Base-by-base conservation (phyloP, 2,797 vertebrate genomes). In the Scolopax rusticola region DNA sequence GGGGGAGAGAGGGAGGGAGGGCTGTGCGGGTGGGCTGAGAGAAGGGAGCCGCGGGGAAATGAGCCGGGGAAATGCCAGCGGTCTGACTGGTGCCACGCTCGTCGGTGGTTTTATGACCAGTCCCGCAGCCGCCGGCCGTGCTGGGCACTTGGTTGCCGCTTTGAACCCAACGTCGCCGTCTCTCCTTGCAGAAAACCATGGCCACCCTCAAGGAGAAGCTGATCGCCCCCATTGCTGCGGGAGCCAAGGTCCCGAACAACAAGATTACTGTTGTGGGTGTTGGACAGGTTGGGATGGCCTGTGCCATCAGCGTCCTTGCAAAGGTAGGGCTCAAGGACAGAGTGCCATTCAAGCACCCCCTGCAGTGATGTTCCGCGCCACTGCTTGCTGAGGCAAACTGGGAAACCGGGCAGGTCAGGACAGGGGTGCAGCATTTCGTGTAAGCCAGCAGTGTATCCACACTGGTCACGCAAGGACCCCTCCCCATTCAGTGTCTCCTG, bases 231-330 rank as follows among this genome's bases (percentile, higher is more conserved):
- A 19, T 99, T 50, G 96, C 98, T 1, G 89, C 96, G 10, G 96
- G 61, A 2, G 0, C 95, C 6, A 70, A 96, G 2, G 36, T 84
- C 9, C 99, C 99, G 14, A 98, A 97, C 97, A 99, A 98, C 98
- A 99, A 99, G 97, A 98, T 99, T 95, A 99, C 99, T 0, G 93
- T 99, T 33, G 99, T 99, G 12, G 99, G 99, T 0, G 99, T 99
- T 36, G 99, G 99, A 15, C 98, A 99, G 97, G 99, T 99, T 64
- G 99, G 99, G 70, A 99, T 99, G 99, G 99, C 99, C 3, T 98
- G 98, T 51, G 99, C 99, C 4, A 84, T 99, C 97, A 99, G 99
- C 97, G 96, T 99, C 98, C 98, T 99, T 75, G 98, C 97, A 67
- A 98, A 98, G 99, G 99, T 99, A 98, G 1, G 40, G 85, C 94